These are phyloP conservation scores for Papilio elwesi DNA, from an alignment of 2,888 invertebrate species.

Conservation along the genomic window DNA sequence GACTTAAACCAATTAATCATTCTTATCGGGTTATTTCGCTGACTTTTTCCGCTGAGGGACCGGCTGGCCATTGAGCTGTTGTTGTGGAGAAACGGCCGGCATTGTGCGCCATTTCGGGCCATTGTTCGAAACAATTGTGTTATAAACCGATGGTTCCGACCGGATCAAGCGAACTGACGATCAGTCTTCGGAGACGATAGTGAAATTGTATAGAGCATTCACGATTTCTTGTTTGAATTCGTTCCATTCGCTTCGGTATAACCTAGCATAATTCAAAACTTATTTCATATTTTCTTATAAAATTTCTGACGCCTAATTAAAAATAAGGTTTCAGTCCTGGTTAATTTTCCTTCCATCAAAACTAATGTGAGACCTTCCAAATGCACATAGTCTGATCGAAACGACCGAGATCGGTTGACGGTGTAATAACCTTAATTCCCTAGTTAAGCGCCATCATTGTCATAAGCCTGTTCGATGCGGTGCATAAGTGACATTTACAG, in stretches of 20 bases:
- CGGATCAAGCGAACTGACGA: constrained; percentile 66
- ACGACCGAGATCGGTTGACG: constrained; percentile 37
- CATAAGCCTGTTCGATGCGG: not conserved
- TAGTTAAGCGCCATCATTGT: not conserved
- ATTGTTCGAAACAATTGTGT: constrained; percentile 72
- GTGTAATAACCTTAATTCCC: constrained; percentile 11
- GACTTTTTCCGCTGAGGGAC: constrained; percentile 72
- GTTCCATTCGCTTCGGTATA: not conserved
- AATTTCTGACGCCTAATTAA: not conserved
- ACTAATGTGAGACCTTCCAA: not conserved
- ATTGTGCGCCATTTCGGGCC: constrained; percentile 62
- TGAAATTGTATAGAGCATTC: constrained; percentile 43
- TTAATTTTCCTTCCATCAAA: not conserved
- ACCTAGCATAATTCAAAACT: not conserved
- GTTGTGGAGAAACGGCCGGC: constrained; percentile 66
- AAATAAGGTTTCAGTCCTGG: too few species aligned
- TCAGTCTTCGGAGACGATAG: constrained; percentile 66
- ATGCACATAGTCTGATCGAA: not conserved
- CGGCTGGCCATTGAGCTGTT: constrained; percentile 70
- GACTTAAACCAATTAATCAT: constrained; percentile 82
- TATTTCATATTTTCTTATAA: not conserved
- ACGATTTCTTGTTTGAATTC: not conserved
- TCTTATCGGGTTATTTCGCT: constrained; percentile 78
- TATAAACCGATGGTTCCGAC: constrained; percentile 73
- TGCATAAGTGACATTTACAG: not conserved